A percentile compares a stretch with the other conserved stretches of the same genome.
Evolutionary conservation across 1,140 invertebrate species (phyloP).

Genomic region (Papilio xuthus): DNA sequence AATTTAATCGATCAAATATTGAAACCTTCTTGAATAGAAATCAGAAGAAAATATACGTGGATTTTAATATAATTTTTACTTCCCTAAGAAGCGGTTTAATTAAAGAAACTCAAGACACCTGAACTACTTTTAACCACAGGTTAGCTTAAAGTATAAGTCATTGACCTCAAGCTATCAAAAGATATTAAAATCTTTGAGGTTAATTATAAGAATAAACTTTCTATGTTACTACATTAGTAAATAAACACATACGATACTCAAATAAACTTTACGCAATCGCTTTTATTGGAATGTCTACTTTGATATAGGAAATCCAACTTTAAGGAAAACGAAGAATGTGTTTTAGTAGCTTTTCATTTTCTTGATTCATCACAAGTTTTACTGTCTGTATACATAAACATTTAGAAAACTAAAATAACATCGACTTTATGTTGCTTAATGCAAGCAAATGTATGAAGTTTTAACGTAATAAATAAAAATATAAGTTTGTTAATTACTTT

Average conservation of each 20-base stretch:
- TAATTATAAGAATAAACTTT: not conserved
- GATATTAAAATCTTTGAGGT: not conserved
- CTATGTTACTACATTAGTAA: not conserved
- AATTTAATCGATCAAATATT: slow-evolving; percentile 8
- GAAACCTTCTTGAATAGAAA: not conserved
- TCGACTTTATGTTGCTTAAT: slow-evolving; percentile 38
- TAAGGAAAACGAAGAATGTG: not conserved
- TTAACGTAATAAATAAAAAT: slow-evolving; percentile 20
- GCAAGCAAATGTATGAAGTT: slow-evolving; percentile 12
- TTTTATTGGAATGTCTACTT: slow-evolving; percentile 1
- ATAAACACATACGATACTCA: slow-evolving; percentile 1
- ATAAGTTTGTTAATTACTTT: slow-evolving; percentile 31
- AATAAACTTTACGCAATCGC: not conserved
- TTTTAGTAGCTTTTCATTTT: not conserved
- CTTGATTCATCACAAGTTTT: slow-evolving; percentile 7
- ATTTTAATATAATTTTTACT: not conserved
- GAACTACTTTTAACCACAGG: not conserved
- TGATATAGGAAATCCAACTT: slow-evolving; percentile 10
- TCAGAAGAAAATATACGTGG: not conserved
- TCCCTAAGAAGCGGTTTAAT: not conserved
- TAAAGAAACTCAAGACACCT: not conserved
- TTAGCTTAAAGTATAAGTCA: not conserved
- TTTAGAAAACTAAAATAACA: slow-evolving; percentile 21
- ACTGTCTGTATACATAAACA: slow-evolving; percentile 6
- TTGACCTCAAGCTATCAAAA: not conserved